Percentiles rank a stretch among this genome's conserved stretches.
These are phyloP conservation scores for Poeciliopsis retropinna DNA, from an alignment of 2,113 vertebrate genomes.

Conservation along the genomic window DNA sequence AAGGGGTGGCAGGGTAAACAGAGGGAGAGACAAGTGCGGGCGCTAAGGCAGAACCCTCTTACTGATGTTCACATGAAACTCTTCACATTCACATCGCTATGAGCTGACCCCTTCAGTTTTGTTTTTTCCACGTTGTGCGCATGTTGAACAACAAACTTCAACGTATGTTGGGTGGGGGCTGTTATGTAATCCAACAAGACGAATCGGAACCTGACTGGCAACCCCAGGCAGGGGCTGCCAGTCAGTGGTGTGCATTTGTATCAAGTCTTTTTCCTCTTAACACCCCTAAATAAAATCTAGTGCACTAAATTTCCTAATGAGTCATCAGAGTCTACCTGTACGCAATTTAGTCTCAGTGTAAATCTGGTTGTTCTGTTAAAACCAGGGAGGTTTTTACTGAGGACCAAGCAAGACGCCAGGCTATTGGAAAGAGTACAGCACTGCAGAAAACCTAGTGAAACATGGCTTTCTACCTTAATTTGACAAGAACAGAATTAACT, in stretches of 20 bases:
- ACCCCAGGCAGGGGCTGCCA: too few species aligned
- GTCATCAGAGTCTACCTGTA: background rate
- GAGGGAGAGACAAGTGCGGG: constrained; percentile 1
- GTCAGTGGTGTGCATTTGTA: background rate
- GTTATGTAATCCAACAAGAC: background rate
- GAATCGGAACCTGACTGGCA: background rate
- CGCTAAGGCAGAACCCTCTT: constrained; percentile 26
- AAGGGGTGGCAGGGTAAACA: constrained; percentile 16
- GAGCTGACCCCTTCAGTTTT: background rate
- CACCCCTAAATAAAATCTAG: background rate
- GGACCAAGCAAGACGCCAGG: background rate
- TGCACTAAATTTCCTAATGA: background rate
- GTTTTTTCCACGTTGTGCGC: background rate
- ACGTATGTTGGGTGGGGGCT: background rate
- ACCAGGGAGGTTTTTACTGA: background rate
- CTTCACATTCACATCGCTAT: constrained; percentile 19
- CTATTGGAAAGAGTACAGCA: background rate
- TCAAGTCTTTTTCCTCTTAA: background rate
- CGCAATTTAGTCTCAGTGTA: background rate
- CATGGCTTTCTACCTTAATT: background rate
- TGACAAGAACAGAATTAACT: background rate
- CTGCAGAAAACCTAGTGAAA: background rate
- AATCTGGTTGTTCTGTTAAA: background rate
- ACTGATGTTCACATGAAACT: constrained; percentile 46
- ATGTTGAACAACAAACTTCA: background rate